Evolutionary conservation across 2,797 vertebrate species (phyloP), one percentile per base, ranked within the genome.

Genomic region (Sebastes oblongus): DNA sequence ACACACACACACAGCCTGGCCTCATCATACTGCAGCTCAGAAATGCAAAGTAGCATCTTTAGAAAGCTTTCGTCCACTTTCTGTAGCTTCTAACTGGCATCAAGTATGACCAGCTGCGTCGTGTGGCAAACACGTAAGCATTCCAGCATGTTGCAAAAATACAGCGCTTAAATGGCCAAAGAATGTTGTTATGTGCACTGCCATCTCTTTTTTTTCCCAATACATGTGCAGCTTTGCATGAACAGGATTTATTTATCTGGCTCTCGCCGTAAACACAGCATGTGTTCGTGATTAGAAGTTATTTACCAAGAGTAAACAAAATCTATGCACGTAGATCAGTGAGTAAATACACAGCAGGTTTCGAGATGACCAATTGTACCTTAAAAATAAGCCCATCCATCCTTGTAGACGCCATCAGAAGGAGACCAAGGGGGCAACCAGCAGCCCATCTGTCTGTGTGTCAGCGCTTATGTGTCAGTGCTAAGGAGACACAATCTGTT

Each of bases 391-490:
- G 86, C 82, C 80, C 92, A 92, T 94, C 92, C 84, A 93, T 93
- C 86, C 91, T 93, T 32, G 60, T 90, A 86, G 89, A 82, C 36
- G 74, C 77, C 77, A 86, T 92, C 83, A 89, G 83, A 87, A 59
- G 32, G 73, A 88, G 89, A 91, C 78, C 86, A 84, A 86, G 82
- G 77, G 84, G 92, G 84, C 79, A 90, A 69, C 86, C 55, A 66
- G 80, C 86, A 78, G 54, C 84, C 93, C 93, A 94, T 95, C 94
- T 95, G 94, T 94, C 93, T 66, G 25, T 56, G 84, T 92, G 93
- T 94, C 92, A 94, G 89, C 85, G 85, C 87, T 90, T 89, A 86
- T 78, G 91, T 90, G 92, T 93, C 93, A 89, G 71, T 39, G 85
- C 82, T 91, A 80, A 91, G 88, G 86, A 93, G 78, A 76, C 85